Evolutionary conservation across 2,888 invertebrate genomes (phyloP).

Genomic region (Hoplodrina blanda): DNA sequence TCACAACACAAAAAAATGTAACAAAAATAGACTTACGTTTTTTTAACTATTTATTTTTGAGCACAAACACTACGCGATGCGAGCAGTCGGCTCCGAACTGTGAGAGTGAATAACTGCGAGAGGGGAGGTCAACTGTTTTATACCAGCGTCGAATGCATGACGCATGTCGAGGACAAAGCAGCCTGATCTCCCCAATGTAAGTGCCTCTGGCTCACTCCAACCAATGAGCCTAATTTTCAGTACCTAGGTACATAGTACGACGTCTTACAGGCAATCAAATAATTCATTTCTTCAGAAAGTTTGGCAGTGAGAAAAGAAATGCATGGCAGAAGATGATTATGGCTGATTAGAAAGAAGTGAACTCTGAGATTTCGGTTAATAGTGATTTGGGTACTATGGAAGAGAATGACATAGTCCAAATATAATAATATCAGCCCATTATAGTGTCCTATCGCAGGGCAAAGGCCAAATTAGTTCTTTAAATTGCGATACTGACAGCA

Average conservation of each 20-base stretch:
- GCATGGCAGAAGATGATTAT: neutral
- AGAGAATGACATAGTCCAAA: no score
- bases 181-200: constrained; percentile 58
- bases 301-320: neutral
- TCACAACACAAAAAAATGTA: constrained; percentile 21
- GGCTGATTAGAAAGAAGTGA: no score
- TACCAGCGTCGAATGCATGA: constrained; percentile 69
- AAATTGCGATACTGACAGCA: no score
- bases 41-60: constrained; percentile 62
- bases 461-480: no score
- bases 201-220: constrained; percentile 18
- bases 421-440: no score
- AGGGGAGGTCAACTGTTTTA: constrained; percentile 78
- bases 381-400: no score
- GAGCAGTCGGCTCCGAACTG: constrained; percentile 67
- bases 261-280: neutral
- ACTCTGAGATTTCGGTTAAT: no score
- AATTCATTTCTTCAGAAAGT: neutral
- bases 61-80: constrained; percentile 64
- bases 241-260: neutral
- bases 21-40: constrained; percentile 73
- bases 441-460: no score
- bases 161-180: constrained; percentile 70
- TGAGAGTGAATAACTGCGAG: constrained; percentile 73
- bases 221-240: constrained; percentile 31